Evolutionary conservation across 1,140 invertebrate species (phyloP), one percentile per base, ranked within the genome.

Genomic region (Sarcophaga bullata): DNA sequence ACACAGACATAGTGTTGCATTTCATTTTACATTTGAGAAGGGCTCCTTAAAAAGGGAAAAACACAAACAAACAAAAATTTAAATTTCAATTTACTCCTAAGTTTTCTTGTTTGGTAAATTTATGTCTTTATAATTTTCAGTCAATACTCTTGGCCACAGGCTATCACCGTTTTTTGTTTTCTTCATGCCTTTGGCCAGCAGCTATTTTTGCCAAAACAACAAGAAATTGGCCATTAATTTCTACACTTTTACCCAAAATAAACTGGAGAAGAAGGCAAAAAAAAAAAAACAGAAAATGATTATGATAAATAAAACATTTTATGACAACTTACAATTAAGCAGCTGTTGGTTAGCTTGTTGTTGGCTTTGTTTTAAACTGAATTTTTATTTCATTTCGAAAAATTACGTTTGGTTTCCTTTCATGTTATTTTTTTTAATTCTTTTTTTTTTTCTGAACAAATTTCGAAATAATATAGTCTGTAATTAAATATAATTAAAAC

Each of bases 261-360:
- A 37, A 37, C 25, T 37, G 25, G 4, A 37, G 25, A 4, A 37
- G 25, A 37, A 37, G 4, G 1, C 25, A 37, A 37, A 37, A 37
- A 37, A 37, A 1, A 37, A 1, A 37, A 37, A 37, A 37, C 1
- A 37, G 1, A 37, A 37, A 37, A 37, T 58, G 54, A 68, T 68
- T 68, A 68, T 68, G 62, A 68, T 68, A 68, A 58, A 68, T 68
- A 68, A 25, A 68, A 68, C 62, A 68, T 19, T 37, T 37, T 68
- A 68, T 68, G 62, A 68, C 62, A 68, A 25, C 62, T 19, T 19
- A 19, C 62, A 68, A 68, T 68, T 68, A 68, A 68, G 62, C 62
- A 68, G 62, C 62, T 68, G 62, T 68, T 19, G 17, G 17, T 68
- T 19, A 19, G 19, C 50, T 8, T 6, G 49, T 50, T 50, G 6